phyloP scores from a whole-genome alignment of 1,140 invertebrate genomes.

The Monochamus saltuarius region DNA sequence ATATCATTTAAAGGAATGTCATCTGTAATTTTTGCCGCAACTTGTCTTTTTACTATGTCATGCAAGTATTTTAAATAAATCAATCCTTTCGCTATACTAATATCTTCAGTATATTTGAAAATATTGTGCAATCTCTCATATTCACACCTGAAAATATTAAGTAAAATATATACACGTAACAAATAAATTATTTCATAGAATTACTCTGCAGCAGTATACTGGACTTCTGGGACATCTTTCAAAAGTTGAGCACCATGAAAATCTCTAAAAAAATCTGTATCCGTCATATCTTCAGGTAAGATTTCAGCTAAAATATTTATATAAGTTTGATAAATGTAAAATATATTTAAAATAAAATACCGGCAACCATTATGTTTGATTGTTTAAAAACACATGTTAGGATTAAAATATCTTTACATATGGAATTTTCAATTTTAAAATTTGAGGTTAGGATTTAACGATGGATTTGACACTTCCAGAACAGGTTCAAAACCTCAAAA shows the following conservation, averaged over 20 bases:
- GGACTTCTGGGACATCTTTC: too few species aligned
- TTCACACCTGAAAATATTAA: slow-evolving; percentile 30
- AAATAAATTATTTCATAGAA: background rate
- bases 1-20: slow-evolving; percentile 29
- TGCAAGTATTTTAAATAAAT: slow-evolving; percentile 31
- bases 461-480: too few species aligned
- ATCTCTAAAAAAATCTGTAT: too few species aligned
- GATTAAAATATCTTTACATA: too few species aligned
- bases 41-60: slow-evolving; percentile 27
- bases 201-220: background rate
- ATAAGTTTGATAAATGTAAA: too few species aligned
- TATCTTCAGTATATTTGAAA: slow-evolving; percentile 30
- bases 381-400: too few species aligned
- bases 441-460: too few species aligned
- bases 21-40: slow-evolving; percentile 20
- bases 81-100: slow-evolving; percentile 21
- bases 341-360: background rate
- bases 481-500: too few species aligned
- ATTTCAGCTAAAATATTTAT: too few species aligned
- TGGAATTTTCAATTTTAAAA: too few species aligned
- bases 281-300: too few species aligned
- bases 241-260: too few species aligned
- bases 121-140: slow-evolving; percentile 27
- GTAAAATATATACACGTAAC: background rate
- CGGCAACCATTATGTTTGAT: slow-evolving; percentile 1